Percentiles rank a stretch among this genome's conserved stretches.
These are phyloP conservation scores for Scomber japonicus DNA, from an alignment of 2,113 vertebrate species.

Conservation along the genomic window DNA sequence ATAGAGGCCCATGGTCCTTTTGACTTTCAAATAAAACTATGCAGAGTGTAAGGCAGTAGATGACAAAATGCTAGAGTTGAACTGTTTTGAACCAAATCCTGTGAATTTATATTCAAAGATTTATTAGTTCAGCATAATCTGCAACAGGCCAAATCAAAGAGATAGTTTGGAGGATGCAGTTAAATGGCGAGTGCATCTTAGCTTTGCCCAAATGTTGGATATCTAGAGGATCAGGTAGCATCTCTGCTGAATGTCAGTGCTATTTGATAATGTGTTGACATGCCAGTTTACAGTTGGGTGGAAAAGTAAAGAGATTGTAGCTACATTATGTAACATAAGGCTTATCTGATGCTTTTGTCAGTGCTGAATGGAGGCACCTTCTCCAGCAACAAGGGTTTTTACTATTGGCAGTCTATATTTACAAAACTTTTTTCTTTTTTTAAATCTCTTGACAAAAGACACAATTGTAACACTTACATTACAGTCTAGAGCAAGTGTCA, in stretches of 20 bases:
- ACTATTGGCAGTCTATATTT: conserved; percentile 13
- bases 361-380: conserved; percentile 17
- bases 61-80: neutral
- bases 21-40: neutral
- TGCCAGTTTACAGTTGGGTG: conserved; percentile 23
- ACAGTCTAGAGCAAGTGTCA: neutral
- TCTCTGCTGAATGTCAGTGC: conserved; percentile 34
- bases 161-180: neutral
- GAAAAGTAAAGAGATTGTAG: conserved; percentile 8
- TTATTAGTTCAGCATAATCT: conserved; percentile 26
- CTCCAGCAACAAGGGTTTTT: conserved; percentile 13
- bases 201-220: conserved; percentile 32
- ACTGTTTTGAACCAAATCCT: neutral
- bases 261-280: conserved; percentile 37
- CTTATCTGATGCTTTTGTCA: neutral
- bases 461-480: conserved; percentile 7
- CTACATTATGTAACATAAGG: neutral
- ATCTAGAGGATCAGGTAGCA: conserved; percentile 26
- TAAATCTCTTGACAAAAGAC: neutral
- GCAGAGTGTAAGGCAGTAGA: neutral
- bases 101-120: conserved; percentile 5
- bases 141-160: conserved; percentile 24
- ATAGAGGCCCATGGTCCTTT: neutral
- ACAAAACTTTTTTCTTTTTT: too few relatives aligned
- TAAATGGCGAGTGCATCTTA: conserved; percentile 11